Conservation (phyloP, 2,888 invertebrate species). For the Aspidiotus destructor region DNA sequence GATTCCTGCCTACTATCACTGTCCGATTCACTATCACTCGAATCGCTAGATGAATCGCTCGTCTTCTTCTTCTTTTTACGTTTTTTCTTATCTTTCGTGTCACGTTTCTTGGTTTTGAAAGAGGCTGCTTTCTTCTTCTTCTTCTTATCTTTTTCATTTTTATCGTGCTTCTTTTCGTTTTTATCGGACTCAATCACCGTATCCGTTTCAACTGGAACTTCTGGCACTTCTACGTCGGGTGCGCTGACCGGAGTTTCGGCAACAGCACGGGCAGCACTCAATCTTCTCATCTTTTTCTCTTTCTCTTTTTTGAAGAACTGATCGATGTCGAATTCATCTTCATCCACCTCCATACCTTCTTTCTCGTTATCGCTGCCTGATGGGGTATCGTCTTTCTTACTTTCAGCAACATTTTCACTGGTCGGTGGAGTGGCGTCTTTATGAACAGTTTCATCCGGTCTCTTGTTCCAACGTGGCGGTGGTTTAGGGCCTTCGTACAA, state of each 20-base stretch:
- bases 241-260: not conserved
- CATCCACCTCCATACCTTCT: not conserved
- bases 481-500: constrained; percentile 19
- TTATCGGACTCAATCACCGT: not conserved
- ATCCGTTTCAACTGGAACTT: not conserved
- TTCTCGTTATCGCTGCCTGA: not conserved
- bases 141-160: constrained; percentile 3
- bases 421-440: not conserved
- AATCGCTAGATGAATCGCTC: constrained; percentile 8
- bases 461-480: not conserved
- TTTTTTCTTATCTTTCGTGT: constrained; percentile 12
- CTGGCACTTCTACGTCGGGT: not conserved
- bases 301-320: constrained; percentile 29
- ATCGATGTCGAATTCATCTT: constrained; percentile 21
- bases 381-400: not conserved
- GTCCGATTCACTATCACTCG: constrained; percentile 15
- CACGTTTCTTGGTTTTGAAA: constrained; percentile 12
- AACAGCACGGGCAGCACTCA: not conserved
- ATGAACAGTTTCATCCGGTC: not conserved
- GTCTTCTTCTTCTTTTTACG: constrained; percentile 10
- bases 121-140: constrained; percentile 12
- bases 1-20: constrained; percentile 3
- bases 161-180: constrained; percentile 7
- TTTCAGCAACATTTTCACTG: not conserved
- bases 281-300: constrained; percentile 22